A percentile compares a stretch with the other conserved stretches of the same genome.
Evolutionary conservation across 2,888 invertebrate species (phyloP).

Genomic region (Celastrina argiolus): DNA sequence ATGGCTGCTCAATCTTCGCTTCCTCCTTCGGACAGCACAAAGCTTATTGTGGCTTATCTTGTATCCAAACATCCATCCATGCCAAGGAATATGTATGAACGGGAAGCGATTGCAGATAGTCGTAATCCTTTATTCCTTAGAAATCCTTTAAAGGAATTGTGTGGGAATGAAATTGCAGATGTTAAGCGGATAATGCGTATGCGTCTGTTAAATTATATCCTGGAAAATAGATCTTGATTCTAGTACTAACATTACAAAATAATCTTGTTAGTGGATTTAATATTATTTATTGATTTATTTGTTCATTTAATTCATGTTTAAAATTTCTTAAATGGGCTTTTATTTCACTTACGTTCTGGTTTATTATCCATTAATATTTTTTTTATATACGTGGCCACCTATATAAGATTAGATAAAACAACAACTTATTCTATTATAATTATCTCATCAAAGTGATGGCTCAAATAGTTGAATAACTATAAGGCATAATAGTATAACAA

Average conservation of each 20-base stretch:
- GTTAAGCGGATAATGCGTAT: not conserved
- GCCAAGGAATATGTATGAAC: slow-evolving; percentile 11
- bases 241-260: no score
- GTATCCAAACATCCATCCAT: slow-evolving; percentile 1
- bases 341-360: no score
- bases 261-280: no score
- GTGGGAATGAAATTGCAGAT: slow-evolving; percentile 12
- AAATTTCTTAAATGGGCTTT: no score
- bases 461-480: slow-evolving; percentile 4
- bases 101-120: slow-evolving; percentile 16
- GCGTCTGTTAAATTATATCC: not conserved
- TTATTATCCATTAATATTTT: no score
- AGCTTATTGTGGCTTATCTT: slow-evolving; percentile 19
- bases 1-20: slow-evolving; percentile 45
- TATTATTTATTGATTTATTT: no score
- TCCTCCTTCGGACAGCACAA: slow-evolving; percentile 71
- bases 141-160: slow-evolving; percentile 18
- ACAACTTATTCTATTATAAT: not conserved
- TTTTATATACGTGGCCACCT: no score
- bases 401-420: no score
- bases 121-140: not conserved
- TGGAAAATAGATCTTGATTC: not conserved
- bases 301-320: no score
- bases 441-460: slow-evolving; percentile 1
- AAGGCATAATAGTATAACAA: slow-evolving; percentile 10